Base-by-base conservation (phyloP, 1,140 invertebrate genomes). In the Drusus annulatus region DNA sequence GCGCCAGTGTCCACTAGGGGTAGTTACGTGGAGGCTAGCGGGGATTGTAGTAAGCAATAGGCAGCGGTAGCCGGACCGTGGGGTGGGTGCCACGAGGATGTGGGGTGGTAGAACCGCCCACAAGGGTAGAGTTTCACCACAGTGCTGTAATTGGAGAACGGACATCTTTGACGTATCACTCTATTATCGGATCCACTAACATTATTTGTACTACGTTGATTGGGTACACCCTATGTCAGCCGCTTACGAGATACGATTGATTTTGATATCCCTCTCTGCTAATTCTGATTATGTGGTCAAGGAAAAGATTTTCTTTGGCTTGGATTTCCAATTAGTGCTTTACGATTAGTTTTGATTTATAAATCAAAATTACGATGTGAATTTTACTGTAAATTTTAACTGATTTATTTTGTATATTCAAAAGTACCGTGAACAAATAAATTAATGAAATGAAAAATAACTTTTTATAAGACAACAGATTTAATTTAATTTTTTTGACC, bases 111-210 rank as follows among this genome's bases (percentile, higher is more conserved):
- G 50, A 3, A 8, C 45, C 13, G 69, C 16, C 62, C 56, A 52
- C 16, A 25, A 62, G 79, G 50, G 50, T 50, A 63, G 54, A 23
- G 75, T 63, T 63, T 76, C 63, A 25, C 76, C 76, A 52, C 50
- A 52, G 19, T 58, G 56, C 81, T 78, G 88, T 90, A 89, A 90
- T 90, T 89, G 89, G 87, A 87, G 86, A 86, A 83, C 85, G 86
- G 86, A 87, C 88, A 86, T 90, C 88, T 89, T 89, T 90, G 89
- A 90, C 89, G 88, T 87, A 90, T 90, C 88, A 87, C 85, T 87
- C 88, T 88, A 87, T 88, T 88, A 90, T 89, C 87, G 86, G 86
- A 89, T 89, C 87, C 86, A 86, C 88, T 86, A 86, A 87, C 88
- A 88, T 87, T 86, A 90, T 89, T 90, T 89, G 89, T 87, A 88